Conservation (phyloP, 2,888 invertebrate genomes). For the Thera obeliscata region DNA sequence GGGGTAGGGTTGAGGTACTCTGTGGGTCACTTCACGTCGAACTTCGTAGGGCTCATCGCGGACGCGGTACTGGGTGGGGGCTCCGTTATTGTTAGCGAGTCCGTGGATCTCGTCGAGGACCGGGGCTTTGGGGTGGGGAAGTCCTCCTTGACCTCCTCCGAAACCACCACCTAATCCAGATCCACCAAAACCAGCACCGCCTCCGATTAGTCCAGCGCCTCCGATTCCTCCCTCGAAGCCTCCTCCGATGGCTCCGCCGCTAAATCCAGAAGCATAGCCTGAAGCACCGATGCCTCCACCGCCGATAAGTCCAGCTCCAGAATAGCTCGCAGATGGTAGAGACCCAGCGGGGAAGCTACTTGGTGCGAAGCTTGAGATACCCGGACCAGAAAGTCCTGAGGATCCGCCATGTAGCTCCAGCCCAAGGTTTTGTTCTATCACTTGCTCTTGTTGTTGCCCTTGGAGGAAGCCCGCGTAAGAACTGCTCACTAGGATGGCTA, state of each 20-base stretch:
- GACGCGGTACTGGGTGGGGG: slow-evolving; percentile 70
- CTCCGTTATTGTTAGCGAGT: slow-evolving; percentile 72
- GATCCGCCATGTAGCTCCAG: slow-evolving; percentile 38
- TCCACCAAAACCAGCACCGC: slow-evolving; percentile 19
- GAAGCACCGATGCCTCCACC: slow-evolving; percentile 31
- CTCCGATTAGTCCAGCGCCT: neutral
- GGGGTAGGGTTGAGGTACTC: slow-evolving; percentile 83
- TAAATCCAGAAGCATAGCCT: neutral
- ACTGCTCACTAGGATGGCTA: slow-evolving; percentile 75
- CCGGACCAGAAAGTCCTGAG: slow-evolving; percentile 32
- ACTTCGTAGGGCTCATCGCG: slow-evolving; percentile 76
- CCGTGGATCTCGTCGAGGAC: slow-evolving; percentile 75
- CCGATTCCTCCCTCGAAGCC: slow-evolving; percentile 12
- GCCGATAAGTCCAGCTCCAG: slow-evolving; percentile 51
- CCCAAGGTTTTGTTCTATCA: slow-evolving; percentile 44
- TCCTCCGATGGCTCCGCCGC: slow-evolving; percentile 25
- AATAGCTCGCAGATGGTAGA: slow-evolving; percentile 71
- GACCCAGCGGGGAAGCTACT: slow-evolving; percentile 76
- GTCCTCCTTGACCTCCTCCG: slow-evolving; percentile 37
- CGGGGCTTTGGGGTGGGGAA: slow-evolving; percentile 67
- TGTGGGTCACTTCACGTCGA: slow-evolving; percentile 77
- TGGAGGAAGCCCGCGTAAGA: slow-evolving; percentile 67
- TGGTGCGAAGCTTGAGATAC: slow-evolving; percentile 67
- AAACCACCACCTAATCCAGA: slow-evolving; percentile 12
- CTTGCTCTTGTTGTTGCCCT: slow-evolving; percentile 53